Evolutionary conservation across 2,797 vertebrate species (phyloP).

Genomic region (Todus mexicanus): DNA sequence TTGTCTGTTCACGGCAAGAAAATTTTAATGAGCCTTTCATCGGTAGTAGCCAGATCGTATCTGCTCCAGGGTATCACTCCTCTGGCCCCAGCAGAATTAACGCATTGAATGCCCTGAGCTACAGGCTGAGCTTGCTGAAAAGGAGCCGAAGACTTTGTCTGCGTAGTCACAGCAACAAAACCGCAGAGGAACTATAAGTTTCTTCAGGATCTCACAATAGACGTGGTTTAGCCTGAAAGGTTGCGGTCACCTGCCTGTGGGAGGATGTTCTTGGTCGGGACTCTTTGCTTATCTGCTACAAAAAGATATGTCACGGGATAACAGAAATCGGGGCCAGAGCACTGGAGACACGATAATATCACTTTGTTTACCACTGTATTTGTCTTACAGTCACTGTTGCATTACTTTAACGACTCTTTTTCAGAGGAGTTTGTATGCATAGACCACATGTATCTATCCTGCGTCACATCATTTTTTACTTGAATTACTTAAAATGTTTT

Average conservation of each 20-base stretch:
- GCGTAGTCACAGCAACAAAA: background rate
- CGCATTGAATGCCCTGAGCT: background rate
- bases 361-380: background rate
- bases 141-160: background rate
- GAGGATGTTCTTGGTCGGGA: background rate
- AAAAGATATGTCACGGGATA: background rate
- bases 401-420: background rate
- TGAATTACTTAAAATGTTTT: background rate
- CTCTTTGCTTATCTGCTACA: background rate
- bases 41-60: background rate
- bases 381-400: background rate
- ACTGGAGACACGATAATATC: background rate
- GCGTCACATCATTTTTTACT: background rate
- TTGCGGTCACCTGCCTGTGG: background rate
- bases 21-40: constrained; percentile 43
- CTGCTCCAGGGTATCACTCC: constrained; percentile 20
- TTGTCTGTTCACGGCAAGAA: constrained; percentile 18
- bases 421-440: background rate
- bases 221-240: background rate
- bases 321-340: background rate
- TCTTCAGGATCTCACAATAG: background rate
- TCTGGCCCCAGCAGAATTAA: constrained; percentile 39
- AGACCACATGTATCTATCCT: background rate
- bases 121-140: background rate
- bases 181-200: background rate